Base-by-base conservation (phyloP, 2,797 vertebrate species). In the Manis crassicaudata region DNA sequence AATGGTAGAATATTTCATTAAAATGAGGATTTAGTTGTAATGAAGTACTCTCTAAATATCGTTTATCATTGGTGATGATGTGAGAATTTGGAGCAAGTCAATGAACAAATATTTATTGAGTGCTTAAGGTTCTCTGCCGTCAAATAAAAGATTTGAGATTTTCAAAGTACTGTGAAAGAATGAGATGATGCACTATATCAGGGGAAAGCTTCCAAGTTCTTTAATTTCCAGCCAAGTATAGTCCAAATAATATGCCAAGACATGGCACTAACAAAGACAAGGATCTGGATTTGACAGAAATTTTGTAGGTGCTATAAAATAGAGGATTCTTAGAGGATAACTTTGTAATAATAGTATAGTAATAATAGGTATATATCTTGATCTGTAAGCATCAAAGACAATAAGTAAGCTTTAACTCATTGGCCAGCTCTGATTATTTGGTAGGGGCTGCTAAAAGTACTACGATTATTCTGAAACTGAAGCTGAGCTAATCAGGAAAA, bases 121-220 rank as follows among this genome's bases (percentile, higher is more conserved):
- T 92, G 73, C 40, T 75, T 91, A n/a, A 93, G 87, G 65, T 94
- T 77, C 70, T 75, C 68, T 56, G 37, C 32, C 43, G 90, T 95
- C 67, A 95, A 77, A 95, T 67, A 76, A 97, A 97, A 77, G 12
- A 89, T 67, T 62, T 82, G 17, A 83, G 20, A 91, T 92, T 97
- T 96, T 94, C 92, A 63, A 89, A 96, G 50, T 87, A 52, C 37
- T 29, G 5, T 87, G 37, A 68, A 90, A 88, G 63, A 96, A 92
- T 86, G n/a, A 88, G 50, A 81, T 35, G 73, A 88, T 52, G 65
- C 89, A 18, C 46, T 92, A 1, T 79, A 50, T 91, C 52, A 84
- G 58, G 23, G 52, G 46, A 81, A 77, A 72, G 1, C 10, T 83
- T 94, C 67, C 37, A 77, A 92, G 54, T 25, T 85, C 54, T 75